Percentiles rank a stretch among this genome's conserved stretches.
Evolutionary conservation across 2,797 vertebrate species (phyloP).

Genomic region (Gallinago stenura): DNA sequence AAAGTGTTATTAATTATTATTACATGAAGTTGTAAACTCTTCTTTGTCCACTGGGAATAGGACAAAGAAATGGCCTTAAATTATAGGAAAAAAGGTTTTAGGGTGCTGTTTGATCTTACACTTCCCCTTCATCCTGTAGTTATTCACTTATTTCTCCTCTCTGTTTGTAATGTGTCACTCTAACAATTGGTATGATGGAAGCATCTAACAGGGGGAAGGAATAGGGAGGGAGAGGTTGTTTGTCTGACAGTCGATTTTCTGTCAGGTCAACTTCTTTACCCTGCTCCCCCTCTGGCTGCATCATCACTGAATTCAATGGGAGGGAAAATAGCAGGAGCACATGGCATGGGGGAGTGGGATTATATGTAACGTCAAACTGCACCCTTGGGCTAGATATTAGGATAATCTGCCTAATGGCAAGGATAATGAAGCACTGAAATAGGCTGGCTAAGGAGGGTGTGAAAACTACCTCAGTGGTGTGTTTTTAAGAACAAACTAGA

Average conservation of each 20-base stretch:
- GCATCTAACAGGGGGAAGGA: neutral
- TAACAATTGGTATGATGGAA: neutral
- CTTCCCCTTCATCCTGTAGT: neutral
- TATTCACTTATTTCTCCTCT: neutral
- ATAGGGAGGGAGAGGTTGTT: neutral
- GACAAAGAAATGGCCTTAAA: neutral
- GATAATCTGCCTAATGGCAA: constrained; percentile 28
- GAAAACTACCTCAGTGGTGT: neutral
- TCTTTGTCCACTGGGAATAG: neutral
- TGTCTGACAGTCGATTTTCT: neutral
- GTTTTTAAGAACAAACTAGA: neutral
- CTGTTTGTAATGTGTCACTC: neutral
- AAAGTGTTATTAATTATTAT: neutral
- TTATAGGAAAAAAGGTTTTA: neutral
- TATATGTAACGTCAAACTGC: neutral
- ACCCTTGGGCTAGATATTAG: neutral
- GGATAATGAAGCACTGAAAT: constrained; percentile 7
- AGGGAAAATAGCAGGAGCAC: neutral
- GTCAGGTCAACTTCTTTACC: neutral
- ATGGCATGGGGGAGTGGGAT: neutral
- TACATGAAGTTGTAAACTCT: neutral
- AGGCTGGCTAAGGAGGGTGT: neutral
- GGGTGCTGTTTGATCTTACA: neutral
- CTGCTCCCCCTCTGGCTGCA: neutral
- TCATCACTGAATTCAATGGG: neutral